Evolutionary conservation across 2,797 vertebrate genomes (phyloP).

Genomic region (Heliangelus exortis): DNA sequence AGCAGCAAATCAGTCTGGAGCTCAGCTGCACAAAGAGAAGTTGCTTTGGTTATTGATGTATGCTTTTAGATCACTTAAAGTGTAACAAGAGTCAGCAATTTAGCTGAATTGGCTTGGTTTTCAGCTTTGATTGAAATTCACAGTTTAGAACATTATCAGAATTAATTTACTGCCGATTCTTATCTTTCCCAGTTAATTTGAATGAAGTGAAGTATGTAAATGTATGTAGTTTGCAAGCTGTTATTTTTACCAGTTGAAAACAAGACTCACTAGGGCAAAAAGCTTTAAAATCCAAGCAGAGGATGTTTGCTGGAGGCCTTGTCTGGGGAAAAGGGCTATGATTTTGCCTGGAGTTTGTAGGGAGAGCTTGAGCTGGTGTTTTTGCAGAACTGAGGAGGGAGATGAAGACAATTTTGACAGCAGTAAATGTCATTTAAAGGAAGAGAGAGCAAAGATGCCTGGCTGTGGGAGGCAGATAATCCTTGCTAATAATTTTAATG

Average conservation of each 20-base stretch:
- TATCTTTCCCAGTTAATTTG: slow-evolving; percentile 58
- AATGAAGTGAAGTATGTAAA: slow-evolving; percentile 62
- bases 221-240: slow-evolving; percentile 35
- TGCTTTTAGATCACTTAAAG: slow-evolving; percentile 54
- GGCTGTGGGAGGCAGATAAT: not conserved
- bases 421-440: not conserved
- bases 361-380: not conserved
- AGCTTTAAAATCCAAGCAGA: not conserved
- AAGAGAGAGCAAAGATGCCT: not conserved
- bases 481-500: not conserved
- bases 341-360: slow-evolving; percentile 30
- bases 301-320: slow-evolving; percentile 22
- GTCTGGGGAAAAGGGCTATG: not conserved
- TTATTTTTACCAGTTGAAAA: slow-evolving; percentile 56
- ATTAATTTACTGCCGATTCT: slow-evolving; percentile 67
- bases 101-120: slow-evolving; percentile 41
- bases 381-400: not conserved
- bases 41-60: slow-evolving; percentile 54
- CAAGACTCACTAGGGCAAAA: slow-evolving; percentile 24
- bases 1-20: slow-evolving; percentile 52
- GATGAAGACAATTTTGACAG: not conserved
- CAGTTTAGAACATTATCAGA: slow-evolving; percentile 60
- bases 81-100: slow-evolving; percentile 49
- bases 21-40: slow-evolving; percentile 38
- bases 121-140: slow-evolving; percentile 61